Evolutionary conservation across 2,113 vertebrate species (phyloP).

Genomic region (Podarcis cretensis): DNA sequence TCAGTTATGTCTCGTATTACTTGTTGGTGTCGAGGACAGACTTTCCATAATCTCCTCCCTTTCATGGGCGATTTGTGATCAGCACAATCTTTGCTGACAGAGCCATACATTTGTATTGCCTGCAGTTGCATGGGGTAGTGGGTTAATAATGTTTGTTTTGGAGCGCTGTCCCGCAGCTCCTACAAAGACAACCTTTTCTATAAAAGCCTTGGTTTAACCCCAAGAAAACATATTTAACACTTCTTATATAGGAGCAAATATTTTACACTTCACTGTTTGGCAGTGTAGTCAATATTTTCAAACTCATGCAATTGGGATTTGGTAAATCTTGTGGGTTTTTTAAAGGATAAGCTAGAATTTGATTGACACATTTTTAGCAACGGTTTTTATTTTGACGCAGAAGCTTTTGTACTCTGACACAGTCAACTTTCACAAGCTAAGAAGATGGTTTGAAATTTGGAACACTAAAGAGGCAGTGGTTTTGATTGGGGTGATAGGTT

Average conservation of each 20-base stretch:
- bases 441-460: background rate
- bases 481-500: too few species aligned
- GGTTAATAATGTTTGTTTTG: background rate
- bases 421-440: background rate
- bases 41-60: background rate
- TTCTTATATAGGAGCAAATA: background rate
- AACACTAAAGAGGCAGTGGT: background rate
- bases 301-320: background rate
- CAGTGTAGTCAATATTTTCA: background rate
- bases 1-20: background rate
- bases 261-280: background rate
- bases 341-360: background rate
- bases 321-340: background rate
- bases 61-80: background rate
- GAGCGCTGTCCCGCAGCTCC: background rate
- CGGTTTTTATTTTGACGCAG: background rate
- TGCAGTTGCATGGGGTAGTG: background rate
- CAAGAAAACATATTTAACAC: background rate
- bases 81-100: background rate
- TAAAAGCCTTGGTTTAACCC: background rate
- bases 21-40: background rate
- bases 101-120: background rate
- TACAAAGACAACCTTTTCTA: background rate
- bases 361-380: background rate
- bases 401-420: background rate